Percentiles rank a stretch among this genome's conserved stretches.
Conservation (phyloP, 2,888 invertebrate genomes). For the Taphrorychus bicolor region DNA sequence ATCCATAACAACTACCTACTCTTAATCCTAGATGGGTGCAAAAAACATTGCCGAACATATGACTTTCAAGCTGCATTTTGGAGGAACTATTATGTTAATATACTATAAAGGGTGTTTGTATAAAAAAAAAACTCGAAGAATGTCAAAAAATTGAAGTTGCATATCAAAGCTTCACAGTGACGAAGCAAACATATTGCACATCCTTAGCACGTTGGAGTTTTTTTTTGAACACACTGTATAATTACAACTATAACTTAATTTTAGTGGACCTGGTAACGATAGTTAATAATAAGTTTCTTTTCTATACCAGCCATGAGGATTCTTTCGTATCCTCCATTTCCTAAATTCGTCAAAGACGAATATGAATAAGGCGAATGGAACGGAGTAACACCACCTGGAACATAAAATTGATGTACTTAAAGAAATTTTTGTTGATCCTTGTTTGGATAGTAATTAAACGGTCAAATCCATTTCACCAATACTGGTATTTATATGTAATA, state of each 20-base stretch:
- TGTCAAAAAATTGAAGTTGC: not conserved
- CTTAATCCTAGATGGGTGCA: not conserved
- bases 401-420: not conserved
- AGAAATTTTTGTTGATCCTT: no score
- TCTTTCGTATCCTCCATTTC: conserved; percentile 73
- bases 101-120: no score
- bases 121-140: not conserved
- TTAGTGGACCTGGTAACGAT: not conserved
- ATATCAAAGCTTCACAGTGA: no score
- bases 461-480: no score
- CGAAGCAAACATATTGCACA: no score
- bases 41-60: not conserved
- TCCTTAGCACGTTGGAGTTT: no score
- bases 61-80: not conserved
- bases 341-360: conserved; percentile 80
- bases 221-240: no score
- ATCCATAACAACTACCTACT: no score
- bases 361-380: conserved; percentile 80
- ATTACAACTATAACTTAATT: not conserved
- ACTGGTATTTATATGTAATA: no score
- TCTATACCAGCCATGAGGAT: conserved; percentile 76
- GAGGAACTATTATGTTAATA: no score
- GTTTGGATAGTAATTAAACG: no score
- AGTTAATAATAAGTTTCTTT: conserved; percentile 76
- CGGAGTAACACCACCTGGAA: conserved; percentile 62